phyloP scores from a whole-genome alignment of 2,113 vertebrate genomes.

The Oplegnathus fasciatus region DNA sequence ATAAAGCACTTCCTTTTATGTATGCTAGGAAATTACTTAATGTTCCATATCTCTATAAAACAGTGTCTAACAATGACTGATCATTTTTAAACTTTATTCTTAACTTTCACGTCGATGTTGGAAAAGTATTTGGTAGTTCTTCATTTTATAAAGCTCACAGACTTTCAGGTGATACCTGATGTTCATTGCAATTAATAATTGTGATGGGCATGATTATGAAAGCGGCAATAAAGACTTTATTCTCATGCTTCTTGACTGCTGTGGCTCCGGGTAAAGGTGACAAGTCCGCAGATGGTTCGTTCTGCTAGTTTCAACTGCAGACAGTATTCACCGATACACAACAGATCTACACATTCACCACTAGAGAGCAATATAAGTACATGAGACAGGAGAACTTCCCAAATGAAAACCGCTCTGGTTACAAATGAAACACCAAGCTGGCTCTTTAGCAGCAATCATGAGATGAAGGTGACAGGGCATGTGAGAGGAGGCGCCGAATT shows the following conservation, averaged over 20 bases:
- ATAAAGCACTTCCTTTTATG: conserved; percentile 25
- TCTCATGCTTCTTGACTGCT: not conserved
- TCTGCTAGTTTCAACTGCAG: not conserved
- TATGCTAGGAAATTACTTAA: conserved; percentile 10
- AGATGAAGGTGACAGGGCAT: not conserved
- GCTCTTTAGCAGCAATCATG: not conserved
- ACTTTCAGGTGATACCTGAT: conserved; percentile 25
- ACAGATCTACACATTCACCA: conserved; percentile 5
- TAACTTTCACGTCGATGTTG: not conserved
- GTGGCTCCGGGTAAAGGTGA: not conserved
- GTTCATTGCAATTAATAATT: conserved; percentile 54
- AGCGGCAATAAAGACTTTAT: conserved; percentile 68
- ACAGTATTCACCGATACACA: not conserved
- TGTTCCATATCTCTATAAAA: conserved; percentile 33
- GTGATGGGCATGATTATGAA: conserved; percentile 47
- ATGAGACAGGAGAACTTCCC: not conserved
- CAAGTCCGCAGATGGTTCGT: not conserved
- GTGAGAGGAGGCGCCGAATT: not conserved
- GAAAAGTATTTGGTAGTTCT: conserved; percentile 22
- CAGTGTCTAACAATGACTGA: not conserved
- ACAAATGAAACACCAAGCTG: not conserved
- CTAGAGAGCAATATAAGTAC: conserved; percentile 37
- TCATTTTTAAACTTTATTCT: not conserved
- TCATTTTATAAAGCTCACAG: conserved; percentile 5
- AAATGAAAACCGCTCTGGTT: not conserved